Evolutionary conservation across 1,140 invertebrate species (phyloP), one percentile per base, ranked within the genome.

Genomic region (Oedothorax gibbosus): DNA sequence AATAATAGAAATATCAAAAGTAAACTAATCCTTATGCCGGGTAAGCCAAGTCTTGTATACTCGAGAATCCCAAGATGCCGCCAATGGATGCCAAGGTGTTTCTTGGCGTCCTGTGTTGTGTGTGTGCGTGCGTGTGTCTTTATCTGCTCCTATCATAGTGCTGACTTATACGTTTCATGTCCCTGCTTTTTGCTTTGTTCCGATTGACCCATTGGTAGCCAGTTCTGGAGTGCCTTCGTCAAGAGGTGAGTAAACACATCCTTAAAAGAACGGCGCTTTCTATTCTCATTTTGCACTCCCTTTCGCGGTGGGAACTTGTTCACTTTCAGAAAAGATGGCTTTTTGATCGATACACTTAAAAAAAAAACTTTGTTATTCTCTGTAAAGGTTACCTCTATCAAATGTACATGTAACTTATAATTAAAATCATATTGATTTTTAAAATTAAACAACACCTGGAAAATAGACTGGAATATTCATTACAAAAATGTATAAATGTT

Each of bases 141-240:
- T 73, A 68, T 82, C 72, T 86, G 57, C 76, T 81, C 85, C 85
- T 82, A 69, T 82, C 85, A 77, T 81, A 86, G 56, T 81, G 75
- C 78, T 83, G 73, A 86, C 71, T 86, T 81, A 57, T 79, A 82
- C 75, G 75, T 82, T 86, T 85, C 77, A 82, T 87, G 84, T 87
- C 86, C 86, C 83, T 87, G 82, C 82, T 86, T 86, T 85, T 66
- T 77, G 57, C 72, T 72, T 71, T 66, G 71, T 72, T 82, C 73
- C 77, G 79, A 62, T 71, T 85, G 65, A 60, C 79, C 66, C 65
- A 79, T 57, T 53, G 77, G 83, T 87, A 88, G 87, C 86, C 87
- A 88, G 85, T 88, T 97, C 95, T 97, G 96, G 96, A 97, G 96
- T 93, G 95, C 97, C 94, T 97, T 97, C 95, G 97, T 97, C 91